phyloP scores from a whole-genome alignment of 1,140 invertebrate species.

The Drosophila nigrodunni region DNA sequence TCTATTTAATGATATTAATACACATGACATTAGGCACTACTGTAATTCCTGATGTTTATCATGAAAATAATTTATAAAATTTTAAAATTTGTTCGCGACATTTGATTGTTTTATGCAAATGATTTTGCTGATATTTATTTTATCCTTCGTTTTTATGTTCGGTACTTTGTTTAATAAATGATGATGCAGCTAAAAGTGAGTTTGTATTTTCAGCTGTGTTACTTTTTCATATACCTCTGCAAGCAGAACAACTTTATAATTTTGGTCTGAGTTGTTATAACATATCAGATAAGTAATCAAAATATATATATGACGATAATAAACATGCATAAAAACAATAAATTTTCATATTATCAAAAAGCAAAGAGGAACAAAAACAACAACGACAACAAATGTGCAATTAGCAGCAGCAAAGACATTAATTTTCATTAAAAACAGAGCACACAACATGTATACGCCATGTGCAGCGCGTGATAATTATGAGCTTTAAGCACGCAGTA shows the following conservation, averaged over 20 bases:
- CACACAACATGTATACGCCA: constrained; percentile 57
- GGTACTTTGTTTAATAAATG: constrained; percentile 53
- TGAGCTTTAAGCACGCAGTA: constrained; percentile 65
- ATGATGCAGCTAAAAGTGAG: constrained; percentile 50
- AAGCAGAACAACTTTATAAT: constrained; percentile 22
- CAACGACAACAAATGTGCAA: constrained; percentile 60
- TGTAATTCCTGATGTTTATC: constrained; percentile 66
- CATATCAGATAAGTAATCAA: constrained; percentile 26
- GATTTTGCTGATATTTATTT: constrained; percentile 42
- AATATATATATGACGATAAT: constrained; percentile 50
- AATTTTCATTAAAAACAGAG: constrained; percentile 66
- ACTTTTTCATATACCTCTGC: constrained; percentile 47
- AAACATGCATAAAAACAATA: constrained; percentile 75
- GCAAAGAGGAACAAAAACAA: constrained; percentile 36
- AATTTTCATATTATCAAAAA: constrained; percentile 55
- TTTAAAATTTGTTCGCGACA: constrained; percentile 54
- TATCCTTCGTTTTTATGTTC: constrained; percentile 36
- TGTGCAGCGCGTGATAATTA: constrained; percentile 68
- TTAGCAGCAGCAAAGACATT: constrained; percentile 69
- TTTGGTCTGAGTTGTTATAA: constrained; percentile 15
- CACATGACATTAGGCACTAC: constrained; percentile 73
- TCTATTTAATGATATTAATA: constrained; percentile 51
- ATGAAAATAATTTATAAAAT: constrained; percentile 59
- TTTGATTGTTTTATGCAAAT: constrained; percentile 26
- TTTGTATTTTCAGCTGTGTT: constrained; percentile 59